A percentile compares a stretch with the other conserved stretches of the same genome.
Evolutionary conservation across 2,888 invertebrate genomes (phyloP).

Genomic region (Cylindroiulus punctatus): DNA sequence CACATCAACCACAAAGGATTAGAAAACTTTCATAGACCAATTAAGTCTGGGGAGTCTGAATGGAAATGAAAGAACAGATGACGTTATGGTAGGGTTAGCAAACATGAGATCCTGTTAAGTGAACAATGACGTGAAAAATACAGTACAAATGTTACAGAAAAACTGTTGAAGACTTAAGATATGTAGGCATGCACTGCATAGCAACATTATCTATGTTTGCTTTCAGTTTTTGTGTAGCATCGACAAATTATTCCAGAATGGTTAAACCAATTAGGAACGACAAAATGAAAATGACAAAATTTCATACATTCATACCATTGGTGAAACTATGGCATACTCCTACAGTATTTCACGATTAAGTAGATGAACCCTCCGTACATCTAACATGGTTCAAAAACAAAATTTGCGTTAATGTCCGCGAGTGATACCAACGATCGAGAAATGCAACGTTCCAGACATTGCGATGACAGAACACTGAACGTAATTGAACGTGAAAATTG

Average conservation of each 20-base stretch:
- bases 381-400: too few relatives aligned
- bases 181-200: not conserved
- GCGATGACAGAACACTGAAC: not conserved
- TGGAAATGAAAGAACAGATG: not conserved
- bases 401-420: too few relatives aligned
- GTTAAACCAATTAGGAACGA: not conserved
- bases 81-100: not conserved
- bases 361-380: too few relatives aligned
- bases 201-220: not conserved
- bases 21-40: not conserved
- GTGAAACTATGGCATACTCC: too few relatives aligned
- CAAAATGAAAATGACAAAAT: too few relatives aligned
- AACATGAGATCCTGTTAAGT: not conserved
- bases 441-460: slow-evolving; percentile 21
- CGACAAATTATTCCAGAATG: too few relatives aligned
- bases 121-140: not conserved
- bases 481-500: too few relatives aligned
- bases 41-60: not conserved
- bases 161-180: not conserved
- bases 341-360: too few relatives aligned
- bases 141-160: not conserved
- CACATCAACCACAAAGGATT: not conserved
- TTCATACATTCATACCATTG: too few relatives aligned
- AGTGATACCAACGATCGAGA: not conserved
- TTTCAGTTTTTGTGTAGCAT: not conserved